These are phyloP conservation scores for Seriola dumerili DNA, from an alignment of 2,113 vertebrate genomes.

Conservation along the genomic window DNA sequence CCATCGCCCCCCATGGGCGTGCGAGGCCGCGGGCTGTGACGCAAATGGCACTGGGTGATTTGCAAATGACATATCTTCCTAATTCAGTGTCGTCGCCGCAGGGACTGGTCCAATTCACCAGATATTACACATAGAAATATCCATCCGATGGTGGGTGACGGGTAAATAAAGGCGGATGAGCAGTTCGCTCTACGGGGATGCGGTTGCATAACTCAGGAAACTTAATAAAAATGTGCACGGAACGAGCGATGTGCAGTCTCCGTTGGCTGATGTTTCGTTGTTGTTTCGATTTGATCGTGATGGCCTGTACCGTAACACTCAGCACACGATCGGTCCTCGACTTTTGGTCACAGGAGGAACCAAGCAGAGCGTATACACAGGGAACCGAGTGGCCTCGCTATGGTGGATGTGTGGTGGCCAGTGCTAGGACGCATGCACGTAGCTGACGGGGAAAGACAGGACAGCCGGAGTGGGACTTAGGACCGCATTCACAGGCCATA, in stretches of 20 bases:
- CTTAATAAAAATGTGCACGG: conserved; percentile 79
- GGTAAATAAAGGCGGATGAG: conserved; percentile 64
- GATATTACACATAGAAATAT: conserved; percentile 36
- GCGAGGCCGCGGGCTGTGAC: conserved; percentile 81
- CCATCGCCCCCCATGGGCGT: conserved; percentile 82
- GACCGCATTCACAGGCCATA: conserved; percentile 81
- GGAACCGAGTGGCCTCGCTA: conserved; percentile 73
- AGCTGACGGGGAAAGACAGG: conserved; percentile 72
- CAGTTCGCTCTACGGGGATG: conserved; percentile 70
- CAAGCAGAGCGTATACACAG: conserved; percentile 55
- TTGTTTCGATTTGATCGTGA: conserved; percentile 44
- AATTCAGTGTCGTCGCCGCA: conserved; percentile 52
- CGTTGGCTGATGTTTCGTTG: conserved; percentile 36
- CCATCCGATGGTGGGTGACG: conserved; percentile 53
- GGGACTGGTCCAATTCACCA: conserved; percentile 41
- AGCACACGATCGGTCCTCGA: conserved; percentile 45
- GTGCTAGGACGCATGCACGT: conserved; percentile 83
- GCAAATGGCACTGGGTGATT: conserved; percentile 82
- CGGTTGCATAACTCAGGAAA: conserved; percentile 83
- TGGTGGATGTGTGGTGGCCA: conserved; percentile 73
- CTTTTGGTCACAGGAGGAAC: conserved; percentile 71
- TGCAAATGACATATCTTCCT: conserved; percentile 73
- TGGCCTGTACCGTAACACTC: conserved; percentile 40
- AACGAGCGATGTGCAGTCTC: conserved; percentile 38
- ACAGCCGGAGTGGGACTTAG: conserved; percentile 79